Evolutionary conservation across 2,888 invertebrate species (phyloP), one percentile per base, ranked within the genome.

Genomic region (Spilarctia lutea): DNA sequence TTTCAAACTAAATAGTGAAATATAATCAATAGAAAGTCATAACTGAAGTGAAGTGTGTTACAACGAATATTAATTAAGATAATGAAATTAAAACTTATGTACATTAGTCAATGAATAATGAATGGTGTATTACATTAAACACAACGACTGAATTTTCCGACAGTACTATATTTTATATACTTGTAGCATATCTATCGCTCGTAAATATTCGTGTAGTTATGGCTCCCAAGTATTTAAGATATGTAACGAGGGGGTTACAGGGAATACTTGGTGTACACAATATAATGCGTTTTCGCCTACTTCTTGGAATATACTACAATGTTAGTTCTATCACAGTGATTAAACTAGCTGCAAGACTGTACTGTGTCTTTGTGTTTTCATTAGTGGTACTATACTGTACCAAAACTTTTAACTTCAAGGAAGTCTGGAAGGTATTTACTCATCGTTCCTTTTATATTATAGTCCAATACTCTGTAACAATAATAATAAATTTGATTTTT

Each of bases 401-500:
- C 63, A 18, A 30, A 63, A 13, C 2, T 7, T 30, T 30, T 30
- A 30, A 18, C 30, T 30, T 30, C 18, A 18, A 18, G 16, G 30
- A 35, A 13, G 8, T 11, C 33, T 45, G 24, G 27, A 24, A 24
- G n/a, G 10, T 56, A 7, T 56, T 56, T 11, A 56, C 52, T 52
- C 3, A 24, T 7, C 52, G 3, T 16, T 10, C 0, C 16, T 3
- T 60, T 18, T 27, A 65, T 52, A 27, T 35, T 13, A 0, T 39
- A 13, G 20, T 27, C 11, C 24, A n/a, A 1, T 71, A 56, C 16
- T 7, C n/a, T 18, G 35, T 39, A 30, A 35, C 67, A 30, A 10
- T 75, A 27, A 27, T 74, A 7, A 20, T 33, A 0, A 75, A 75
- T 71, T 71, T 75, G 1, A 35, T 68, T 65, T 71, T 52, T 56